Base-by-base conservation (phyloP, 2,113 vertebrate species). In the Phasianus colchicus region DNA sequence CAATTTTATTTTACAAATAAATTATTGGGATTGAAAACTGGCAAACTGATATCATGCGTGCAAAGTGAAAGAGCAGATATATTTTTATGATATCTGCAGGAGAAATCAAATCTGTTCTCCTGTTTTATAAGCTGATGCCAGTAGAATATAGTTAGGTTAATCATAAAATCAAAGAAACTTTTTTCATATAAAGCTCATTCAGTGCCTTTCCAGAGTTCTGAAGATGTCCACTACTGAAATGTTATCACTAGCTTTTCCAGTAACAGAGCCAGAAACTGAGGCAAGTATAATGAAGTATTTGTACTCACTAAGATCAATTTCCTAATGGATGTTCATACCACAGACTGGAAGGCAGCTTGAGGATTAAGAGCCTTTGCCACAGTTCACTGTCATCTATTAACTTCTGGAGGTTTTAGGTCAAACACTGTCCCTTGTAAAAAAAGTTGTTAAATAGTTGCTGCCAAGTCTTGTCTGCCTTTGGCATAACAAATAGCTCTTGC, bases 31-130 rank as follows among this genome's bases (percentile, higher is more conserved):
- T 61, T n/a, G 4, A 58, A 92, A 86, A 48, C 3, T 11, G 8
- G 18, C 3, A 77, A 92, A 34, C 2, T 0, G 1, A 32, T 47
- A 18, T 5, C 60, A 8, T 11, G 12, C 48, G 4, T 27, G 17
- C 63, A 16, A 74, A 50, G 8, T 74, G 55, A 40, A 21, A 18
- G 16, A 74, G 20, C 6, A 71, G 2, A 2, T n/a, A 11, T 48
- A 43, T 27, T 32, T 75, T 72, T 83, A 50, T 34, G 7, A 21
- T 50, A 5, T 65, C 14, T 89, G 2, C 15, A 89, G 57, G 16
- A 90, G 15, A 10, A 73, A 73, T 70, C 55, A 52, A 40, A 85
- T 88, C 13, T 79, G 8, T 57, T 64, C 22, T 86, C 11, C n/a
- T 65, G 7, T 63, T 77, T 83, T 19, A 67, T 34, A 38, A 50